phyloP scores from a whole-genome alignment of 2,113 vertebrate species.

The Myotis brandtii region DNA sequence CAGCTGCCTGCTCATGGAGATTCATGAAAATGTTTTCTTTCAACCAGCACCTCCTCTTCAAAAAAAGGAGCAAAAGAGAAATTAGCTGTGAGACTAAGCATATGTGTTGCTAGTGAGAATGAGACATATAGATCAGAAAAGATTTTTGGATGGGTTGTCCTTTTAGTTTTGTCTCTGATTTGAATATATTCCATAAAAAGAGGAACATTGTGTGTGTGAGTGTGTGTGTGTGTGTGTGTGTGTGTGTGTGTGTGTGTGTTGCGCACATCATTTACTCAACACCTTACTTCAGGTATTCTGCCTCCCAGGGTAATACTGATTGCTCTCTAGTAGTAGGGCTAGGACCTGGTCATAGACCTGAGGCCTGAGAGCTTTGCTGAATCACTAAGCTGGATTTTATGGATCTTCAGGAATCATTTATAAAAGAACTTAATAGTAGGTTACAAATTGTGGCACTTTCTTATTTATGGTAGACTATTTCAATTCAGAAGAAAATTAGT shows the following conservation, averaged over 20 bases:
- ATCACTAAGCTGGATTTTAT: not conserved
- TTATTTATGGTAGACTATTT: constrained; percentile 21
- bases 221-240: fast-evolving
- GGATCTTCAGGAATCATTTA: not conserved
- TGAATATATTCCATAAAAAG: not conserved
- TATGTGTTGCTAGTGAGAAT: not conserved
- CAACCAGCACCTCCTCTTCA: not conserved
- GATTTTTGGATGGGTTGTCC: not conserved
- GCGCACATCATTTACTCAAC: not conserved
- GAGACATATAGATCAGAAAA: not conserved
- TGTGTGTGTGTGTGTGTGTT: fast-evolving
- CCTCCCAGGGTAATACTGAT: not conserved
- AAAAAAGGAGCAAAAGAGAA: not conserved
- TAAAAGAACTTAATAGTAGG: not conserved
- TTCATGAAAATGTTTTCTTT: not conserved
- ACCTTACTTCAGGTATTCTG: not conserved
- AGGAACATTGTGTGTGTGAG: not conserved
- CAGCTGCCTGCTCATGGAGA: not conserved
- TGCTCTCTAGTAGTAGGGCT: not conserved
- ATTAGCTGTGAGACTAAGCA: not conserved
- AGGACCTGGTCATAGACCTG: not conserved
- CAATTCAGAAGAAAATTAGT: constrained; percentile 54
- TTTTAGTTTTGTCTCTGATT: not conserved
- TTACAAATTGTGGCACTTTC: not conserved
- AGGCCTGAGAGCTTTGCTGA: not conserved